Evolutionary conservation across 2,888 invertebrate species (phyloP), one percentile per base, ranked within the genome.

Genomic region (Ptilodon capucinus): DNA sequence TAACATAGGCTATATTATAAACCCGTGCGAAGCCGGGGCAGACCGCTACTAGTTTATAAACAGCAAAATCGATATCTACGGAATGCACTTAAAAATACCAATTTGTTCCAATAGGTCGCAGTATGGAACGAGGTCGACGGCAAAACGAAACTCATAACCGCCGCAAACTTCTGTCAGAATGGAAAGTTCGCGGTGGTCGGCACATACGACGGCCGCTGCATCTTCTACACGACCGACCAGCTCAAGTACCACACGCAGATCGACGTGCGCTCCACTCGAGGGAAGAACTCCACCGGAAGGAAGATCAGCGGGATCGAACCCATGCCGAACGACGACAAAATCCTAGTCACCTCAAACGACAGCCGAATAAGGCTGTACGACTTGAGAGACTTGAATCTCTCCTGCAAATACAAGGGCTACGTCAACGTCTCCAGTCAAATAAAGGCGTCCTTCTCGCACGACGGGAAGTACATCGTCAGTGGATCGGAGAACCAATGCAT

Each of bases 171-270:
- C 88, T 98, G 98, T 74, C 97, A 97, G 79, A 98, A 98, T 90
- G 99, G 99, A 7, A 98, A 98, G 81, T 98, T 98, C 88, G 98
- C 98, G 0, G 99, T 99, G 0, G 98, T 99, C 0, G 99, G 99
- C 32, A 98, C 99, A 0, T 99, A 99, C 88, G 99, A 99, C 86
- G 99, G 99, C 0, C 94, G 99, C 36, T 99, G 99, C 84, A 97
- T 99, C 70, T 99, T 99, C 92, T 99, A 99, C 91, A 97, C 96
- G 30, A 99, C 99, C 0, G 99, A 99, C 92, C 98, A 99, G 80
- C 92, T 99, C 2, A 99, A 99, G 75, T 99, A 99, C 84, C 98
- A 98, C 86, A 99, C 99, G 7, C 98, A 98, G 77, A 98, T 99
- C 56, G 97, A 99, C 84, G 99, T 99, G 2, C 93, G 97, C 1